phyloP scores from a whole-genome alignment of 1,140 invertebrate species.

The Oncopodura yosiiana region DNA sequence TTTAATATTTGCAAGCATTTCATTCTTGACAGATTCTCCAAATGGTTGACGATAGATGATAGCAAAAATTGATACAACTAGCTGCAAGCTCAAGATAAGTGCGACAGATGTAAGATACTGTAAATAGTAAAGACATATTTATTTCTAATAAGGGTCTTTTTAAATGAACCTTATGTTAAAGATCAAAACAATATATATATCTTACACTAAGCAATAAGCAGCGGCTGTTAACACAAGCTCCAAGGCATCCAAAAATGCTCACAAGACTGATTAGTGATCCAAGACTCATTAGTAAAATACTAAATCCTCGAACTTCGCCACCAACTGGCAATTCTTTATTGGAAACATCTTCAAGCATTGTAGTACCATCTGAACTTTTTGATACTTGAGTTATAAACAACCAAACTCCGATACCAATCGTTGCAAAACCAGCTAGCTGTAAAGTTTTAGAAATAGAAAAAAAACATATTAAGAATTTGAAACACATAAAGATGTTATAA shows the following conservation, averaged over 20 bases:
- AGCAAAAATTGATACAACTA: constrained; percentile 62
- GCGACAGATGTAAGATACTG: constrained; percentile 78
- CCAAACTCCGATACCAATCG: constrained; percentile 64
- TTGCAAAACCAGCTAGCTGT: constrained; percentile 62
- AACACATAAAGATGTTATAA: neutral
- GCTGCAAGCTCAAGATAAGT: constrained; percentile 65
- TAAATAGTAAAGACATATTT: constrained; percentile 35
- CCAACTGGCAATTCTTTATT: neutral
- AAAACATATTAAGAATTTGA: neutral
- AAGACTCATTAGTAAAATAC: constrained; percentile 21
- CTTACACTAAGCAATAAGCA: constrained; percentile 30
- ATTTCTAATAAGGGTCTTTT: neutral
- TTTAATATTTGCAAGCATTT: constrained; percentile 44
- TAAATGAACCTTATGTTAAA: neutral
- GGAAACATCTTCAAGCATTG: neutral
- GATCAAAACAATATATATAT: neutral
- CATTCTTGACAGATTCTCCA: constrained; percentile 51
- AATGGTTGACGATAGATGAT: constrained; percentile 65
- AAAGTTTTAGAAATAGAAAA: constrained; percentile 34
- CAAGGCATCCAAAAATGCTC: constrained; percentile 31
- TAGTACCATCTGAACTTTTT: neutral
- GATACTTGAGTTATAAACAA: constrained; percentile 41
- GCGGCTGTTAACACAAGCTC: constrained; percentile 25
- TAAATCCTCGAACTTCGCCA: constrained; percentile 19
- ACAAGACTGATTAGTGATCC: constrained; percentile 27